Evolutionary conservation across 1,140 invertebrate genomes (phyloP).

Genomic region (Solenopsis invicta): DNA sequence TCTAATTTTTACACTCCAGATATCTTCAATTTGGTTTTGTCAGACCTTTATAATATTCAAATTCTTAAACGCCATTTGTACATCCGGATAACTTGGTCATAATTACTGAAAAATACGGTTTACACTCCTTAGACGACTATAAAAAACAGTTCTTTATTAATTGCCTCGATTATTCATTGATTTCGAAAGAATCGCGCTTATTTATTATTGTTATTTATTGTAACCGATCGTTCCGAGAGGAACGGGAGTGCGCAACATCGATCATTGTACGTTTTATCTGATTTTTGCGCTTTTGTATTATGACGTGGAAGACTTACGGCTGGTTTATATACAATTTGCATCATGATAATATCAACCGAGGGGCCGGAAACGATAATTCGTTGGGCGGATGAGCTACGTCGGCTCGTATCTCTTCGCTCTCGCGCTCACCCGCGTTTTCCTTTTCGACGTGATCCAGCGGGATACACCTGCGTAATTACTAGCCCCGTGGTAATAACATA

Average conservation of each 20-base stretch:
- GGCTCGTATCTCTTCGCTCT: conserved; percentile 66
- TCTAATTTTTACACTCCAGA: background rate
- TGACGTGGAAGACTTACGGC: conserved; percentile 63
- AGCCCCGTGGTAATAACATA: conserved; percentile 56
- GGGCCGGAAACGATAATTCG: conserved; percentile 75
- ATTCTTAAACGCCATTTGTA: conserved; percentile 27
- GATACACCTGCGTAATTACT: conserved; percentile 58
- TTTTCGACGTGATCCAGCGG: conserved; percentile 51
- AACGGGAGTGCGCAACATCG: conserved; percentile 30
- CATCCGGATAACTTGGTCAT: background rate
- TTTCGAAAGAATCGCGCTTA: conserved; percentile 32
- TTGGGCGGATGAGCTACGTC: conserved; percentile 69
- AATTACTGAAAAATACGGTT: conserved; percentile 5
- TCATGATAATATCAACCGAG: conserved; percentile 74
- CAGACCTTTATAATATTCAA: background rate
- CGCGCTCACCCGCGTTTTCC: conserved; percentile 42
- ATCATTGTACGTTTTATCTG: conserved; percentile 60
- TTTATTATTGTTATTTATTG: conserved; percentile 62
- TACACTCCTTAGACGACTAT: background rate
- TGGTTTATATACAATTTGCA: conserved; percentile 71
- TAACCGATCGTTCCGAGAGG: conserved; percentile 36
- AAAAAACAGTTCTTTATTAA: conserved; percentile 34
- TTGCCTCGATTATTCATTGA: conserved; percentile 53
- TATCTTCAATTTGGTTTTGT: background rate
- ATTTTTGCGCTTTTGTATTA: conserved; percentile 55